A percentile compares a stretch with the other conserved stretches of the same genome.
Evolutionary conservation across 2,797 vertebrate species (phyloP).

Genomic region (Premnoplex brunnescens): DNA sequence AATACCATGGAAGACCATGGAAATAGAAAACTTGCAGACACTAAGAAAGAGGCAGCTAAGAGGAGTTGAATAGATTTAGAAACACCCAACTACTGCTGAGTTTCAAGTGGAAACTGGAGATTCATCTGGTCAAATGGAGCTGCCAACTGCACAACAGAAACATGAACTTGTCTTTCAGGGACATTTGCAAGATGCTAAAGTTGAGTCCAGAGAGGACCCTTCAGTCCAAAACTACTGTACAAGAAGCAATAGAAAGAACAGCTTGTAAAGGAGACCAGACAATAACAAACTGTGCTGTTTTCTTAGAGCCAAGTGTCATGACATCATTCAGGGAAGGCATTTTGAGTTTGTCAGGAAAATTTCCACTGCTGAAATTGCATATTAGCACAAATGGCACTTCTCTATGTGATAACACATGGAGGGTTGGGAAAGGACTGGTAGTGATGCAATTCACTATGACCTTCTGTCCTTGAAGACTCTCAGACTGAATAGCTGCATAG

Average conservation of each 20-base stretch:
- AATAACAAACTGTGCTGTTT: not conserved
- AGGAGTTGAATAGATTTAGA: not conserved
- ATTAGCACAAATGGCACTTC: not conserved
- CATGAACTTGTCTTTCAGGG: not conserved
- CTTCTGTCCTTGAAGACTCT: not conserved
- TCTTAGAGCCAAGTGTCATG: not conserved
- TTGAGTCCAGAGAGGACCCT: not conserved
- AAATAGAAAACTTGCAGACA: not conserved
- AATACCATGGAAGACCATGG: not conserved
- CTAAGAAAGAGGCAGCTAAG: not conserved
- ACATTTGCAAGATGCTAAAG: not conserved
- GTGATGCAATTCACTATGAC: not conserved
- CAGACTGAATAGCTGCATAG: not conserved
- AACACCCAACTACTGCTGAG: not conserved
- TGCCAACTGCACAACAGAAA: not conserved
- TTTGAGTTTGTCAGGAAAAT: not conserved
- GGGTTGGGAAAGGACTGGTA: not conserved
- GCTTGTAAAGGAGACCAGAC: not conserved
- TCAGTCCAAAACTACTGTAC: not conserved
- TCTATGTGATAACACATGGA: not conserved
- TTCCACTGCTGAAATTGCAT: not conserved
- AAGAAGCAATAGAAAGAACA: slow-evolving; percentile 8
- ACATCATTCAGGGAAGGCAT: slow-evolving; percentile 18
- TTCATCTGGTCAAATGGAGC: not conserved
- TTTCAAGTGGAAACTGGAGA: not conserved